Evolutionary conservation across 2,888 invertebrate species (phyloP), one percentile per base, ranked within the genome.

Genomic region (Galeopsomyia nigrocyanea): DNA sequence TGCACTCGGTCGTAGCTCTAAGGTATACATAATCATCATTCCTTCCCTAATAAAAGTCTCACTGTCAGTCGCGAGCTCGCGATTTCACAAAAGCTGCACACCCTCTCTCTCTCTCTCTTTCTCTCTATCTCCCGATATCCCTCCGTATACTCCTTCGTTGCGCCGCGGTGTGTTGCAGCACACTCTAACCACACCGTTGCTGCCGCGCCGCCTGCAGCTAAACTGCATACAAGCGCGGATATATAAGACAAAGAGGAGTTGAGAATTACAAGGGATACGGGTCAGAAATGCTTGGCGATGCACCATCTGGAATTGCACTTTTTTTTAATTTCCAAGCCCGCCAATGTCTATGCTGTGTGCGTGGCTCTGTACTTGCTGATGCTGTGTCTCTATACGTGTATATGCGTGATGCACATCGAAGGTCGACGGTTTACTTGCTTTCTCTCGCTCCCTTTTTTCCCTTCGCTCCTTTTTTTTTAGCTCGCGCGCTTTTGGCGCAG

Each of bases 11-110:
- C 73, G 66, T 69, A 78, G 83, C 82, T 84, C 82, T 85, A 84
- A 84, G 85, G 85, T 86, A n/a, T n/a, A 85, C 83, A 86, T 86
- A 86, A 86, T 86, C 84, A 84, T 82, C 85, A 84, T 83, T 86
- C 81, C 83, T 86, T 86, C 83, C 83, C 86, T 86, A 86, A 86
- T 86, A 86, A 86, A 86, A 86, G 73, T 71, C 70, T 68, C 75
- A 69, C 71, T 71, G 68, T 78, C 79, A 77, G 69, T 72, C 75
- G 67, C 68, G 73, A 75, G 70, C 78, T 69, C 75, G 77, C 77
- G 77, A 63, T 57, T 63, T 55, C 73, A 74, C 67, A 74, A 74
- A 71, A 71, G 71, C 77, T 67, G 60, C 17, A 22, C 19, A 17
- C 14, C 14, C 51, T 46, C 10, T 62, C 51, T 50, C 6, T 19